phyloP scores from a whole-genome alignment of 2,888 invertebrate species.

The Choreutis nemorana region DNA sequence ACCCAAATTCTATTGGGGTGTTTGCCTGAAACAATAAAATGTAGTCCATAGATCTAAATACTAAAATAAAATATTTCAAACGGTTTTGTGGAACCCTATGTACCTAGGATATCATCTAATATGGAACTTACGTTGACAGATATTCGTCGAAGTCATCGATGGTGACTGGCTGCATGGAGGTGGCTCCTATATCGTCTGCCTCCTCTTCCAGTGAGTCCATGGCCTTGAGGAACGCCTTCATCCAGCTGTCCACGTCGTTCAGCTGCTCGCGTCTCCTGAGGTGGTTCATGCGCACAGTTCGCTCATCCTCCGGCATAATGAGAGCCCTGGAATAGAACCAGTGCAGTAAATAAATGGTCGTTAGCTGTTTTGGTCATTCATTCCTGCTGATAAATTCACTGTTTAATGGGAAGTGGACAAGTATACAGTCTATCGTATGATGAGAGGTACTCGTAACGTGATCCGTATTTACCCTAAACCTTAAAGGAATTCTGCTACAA shows the following conservation, averaged over 20 bases:
- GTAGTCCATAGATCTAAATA: not conserved
- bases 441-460: too few relatives aligned
- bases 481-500: too few relatives aligned
- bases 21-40: not conserved
- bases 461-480: too few relatives aligned
- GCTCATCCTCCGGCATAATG: conserved; percentile 90
- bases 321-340: conserved; percentile 77
- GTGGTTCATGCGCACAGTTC: conserved; percentile 86
- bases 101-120: not conserved
- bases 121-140: conserved; percentile 75
- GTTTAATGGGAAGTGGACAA: too few relatives aligned
- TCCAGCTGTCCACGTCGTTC: conserved; percentile 89
- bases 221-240: conserved; percentile 85
- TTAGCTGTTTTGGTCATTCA: too few relatives aligned
- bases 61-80: too few relatives aligned
- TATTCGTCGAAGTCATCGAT: conserved; percentile 92
- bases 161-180: conserved; percentile 89
- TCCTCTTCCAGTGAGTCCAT: conserved; percentile 86
- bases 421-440: too few relatives aligned
- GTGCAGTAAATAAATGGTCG: too few relatives aligned
- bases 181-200: conserved; percentile 82
- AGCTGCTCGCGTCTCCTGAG: conserved; percentile 80
- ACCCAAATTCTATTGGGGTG: not conserved
- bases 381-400: too few relatives aligned
- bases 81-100: too few relatives aligned